Conservation (phyloP, 1,140 invertebrate species). For the Panonychus citri region DNA sequence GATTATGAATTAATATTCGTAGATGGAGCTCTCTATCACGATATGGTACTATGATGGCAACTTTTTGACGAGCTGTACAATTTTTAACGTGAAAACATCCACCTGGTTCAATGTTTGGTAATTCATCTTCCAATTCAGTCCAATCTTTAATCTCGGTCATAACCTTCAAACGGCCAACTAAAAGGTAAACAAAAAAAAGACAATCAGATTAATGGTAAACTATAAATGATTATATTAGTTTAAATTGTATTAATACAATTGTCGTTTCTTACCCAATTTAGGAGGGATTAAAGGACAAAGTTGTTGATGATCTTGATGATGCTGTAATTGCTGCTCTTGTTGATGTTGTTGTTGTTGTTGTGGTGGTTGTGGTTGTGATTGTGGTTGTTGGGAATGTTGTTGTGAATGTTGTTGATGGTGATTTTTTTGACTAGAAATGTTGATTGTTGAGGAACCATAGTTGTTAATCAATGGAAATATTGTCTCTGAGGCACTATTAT, state of each 20-base stretch:
- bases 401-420: too few species aligned
- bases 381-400: background rate
- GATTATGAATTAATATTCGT: constrained; percentile 25
- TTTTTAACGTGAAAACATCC: constrained; percentile 15
- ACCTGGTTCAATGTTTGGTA: constrained; percentile 12
- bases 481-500: background rate
- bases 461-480: background rate
- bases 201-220: background rate
- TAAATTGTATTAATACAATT: background rate
- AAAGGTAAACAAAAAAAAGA: background rate
- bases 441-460: too few species aligned
- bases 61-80: constrained; percentile 16
- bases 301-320: background rate
- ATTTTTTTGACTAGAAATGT: too few species aligned
- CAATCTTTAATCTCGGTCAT: constrained; percentile 10
- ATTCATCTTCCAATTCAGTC: constrained; percentile 10
- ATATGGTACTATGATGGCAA: constrained; percentile 31
- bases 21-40: constrained; percentile 30
- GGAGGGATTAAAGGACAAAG: background rate
- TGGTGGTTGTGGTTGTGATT: background rate
- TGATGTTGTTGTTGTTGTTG: background rate
- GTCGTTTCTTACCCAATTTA: background rate
- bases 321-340: background rate
- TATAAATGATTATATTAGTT: background rate
- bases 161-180: constrained; percentile 14